Evolutionary conservation across 2,888 invertebrate genomes (phyloP).

Genomic region (Enchytraeus crypticus): DNA sequence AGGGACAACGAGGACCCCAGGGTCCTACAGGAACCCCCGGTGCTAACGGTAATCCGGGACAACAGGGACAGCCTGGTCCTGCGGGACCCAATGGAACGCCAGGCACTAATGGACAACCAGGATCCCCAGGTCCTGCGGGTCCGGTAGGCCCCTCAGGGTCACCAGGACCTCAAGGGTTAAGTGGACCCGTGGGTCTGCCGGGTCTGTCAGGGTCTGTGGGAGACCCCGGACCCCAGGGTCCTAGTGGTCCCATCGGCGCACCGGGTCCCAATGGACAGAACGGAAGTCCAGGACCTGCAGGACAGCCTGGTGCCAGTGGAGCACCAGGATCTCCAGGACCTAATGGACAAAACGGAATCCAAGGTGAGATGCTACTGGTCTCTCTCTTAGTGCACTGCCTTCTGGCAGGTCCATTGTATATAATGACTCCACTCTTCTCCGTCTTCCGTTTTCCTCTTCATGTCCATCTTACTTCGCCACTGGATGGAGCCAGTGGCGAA

Average conservation of each 20-base stretch:
- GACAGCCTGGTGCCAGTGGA: slow-evolving; percentile 17
- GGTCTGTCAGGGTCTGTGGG: not conserved
- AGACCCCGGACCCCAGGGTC: not conserved
- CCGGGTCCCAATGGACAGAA: not conserved
- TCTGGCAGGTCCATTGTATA: no score
- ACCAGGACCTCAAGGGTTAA: not conserved
- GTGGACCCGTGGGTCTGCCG: slow-evolving; percentile 4
- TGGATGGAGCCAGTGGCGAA: no score
- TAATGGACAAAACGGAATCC: no score
- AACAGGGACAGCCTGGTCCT: slow-evolving; percentile 21
- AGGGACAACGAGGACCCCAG: slow-evolving; percentile 10
- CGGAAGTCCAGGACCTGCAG: not conserved
- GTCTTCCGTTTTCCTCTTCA: no score
- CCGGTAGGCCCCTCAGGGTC: not conserved
- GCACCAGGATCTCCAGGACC: not conserved
- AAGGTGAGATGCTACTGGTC: no score
- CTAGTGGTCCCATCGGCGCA: not conserved
- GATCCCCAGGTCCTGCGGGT: slow-evolving; percentile 38
- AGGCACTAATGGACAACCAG: slow-evolving; percentile 50
- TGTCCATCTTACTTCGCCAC: no score
- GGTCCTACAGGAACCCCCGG: slow-evolving; percentile 8
- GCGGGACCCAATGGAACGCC: slow-evolving; percentile 23
- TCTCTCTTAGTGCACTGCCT: no score
- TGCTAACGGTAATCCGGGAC: slow-evolving; percentile 24
- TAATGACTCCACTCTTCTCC: no score